Percentiles rank a stretch among this genome's conserved stretches.
phyloP scores from a whole-genome alignment of 1,140 invertebrate genomes.

The Myzus persicae region DNA sequence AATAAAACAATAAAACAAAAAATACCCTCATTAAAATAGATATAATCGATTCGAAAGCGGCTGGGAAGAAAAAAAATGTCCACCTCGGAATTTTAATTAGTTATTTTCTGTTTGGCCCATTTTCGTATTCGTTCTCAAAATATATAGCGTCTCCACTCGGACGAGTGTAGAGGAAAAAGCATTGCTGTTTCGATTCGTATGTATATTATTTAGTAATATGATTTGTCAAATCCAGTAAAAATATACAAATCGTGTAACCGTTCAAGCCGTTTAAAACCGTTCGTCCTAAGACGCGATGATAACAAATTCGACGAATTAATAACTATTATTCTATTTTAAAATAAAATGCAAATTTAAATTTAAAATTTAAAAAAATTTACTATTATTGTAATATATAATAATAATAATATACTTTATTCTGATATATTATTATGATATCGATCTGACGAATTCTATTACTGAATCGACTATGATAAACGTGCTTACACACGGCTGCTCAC shows the following conservation, averaged over 20 bases:
- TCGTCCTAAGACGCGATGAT: no score
- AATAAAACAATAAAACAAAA: constrained; percentile 52
- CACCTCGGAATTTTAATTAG: constrained; percentile 58
- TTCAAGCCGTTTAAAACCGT: no score
- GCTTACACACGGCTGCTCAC: not conserved
- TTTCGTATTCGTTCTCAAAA: constrained; percentile 4
- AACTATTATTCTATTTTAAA: no score
- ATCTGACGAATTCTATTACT: not conserved
- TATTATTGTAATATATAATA: no score
- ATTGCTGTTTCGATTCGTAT: not conserved
- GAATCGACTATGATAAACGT: not conserved
- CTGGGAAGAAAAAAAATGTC: constrained; percentile 25
- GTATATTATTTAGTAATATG: no score
- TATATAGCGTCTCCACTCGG: not conserved
- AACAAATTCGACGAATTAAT: no score
- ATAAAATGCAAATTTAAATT: no score
- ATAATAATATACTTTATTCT: not conserved
- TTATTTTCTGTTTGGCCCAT: constrained; percentile 47
- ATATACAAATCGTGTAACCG: not conserved
- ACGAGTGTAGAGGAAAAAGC: not conserved
- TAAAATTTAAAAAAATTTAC: no score
- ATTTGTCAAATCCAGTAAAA: not conserved
- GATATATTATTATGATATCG: not conserved
- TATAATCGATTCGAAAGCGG: constrained; percentile 22
- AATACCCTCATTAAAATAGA: constrained; percentile 46